Evolutionary conservation across 2,888 invertebrate species (phyloP).

Genomic region (Scaptomyza cyrtandrae): DNA sequence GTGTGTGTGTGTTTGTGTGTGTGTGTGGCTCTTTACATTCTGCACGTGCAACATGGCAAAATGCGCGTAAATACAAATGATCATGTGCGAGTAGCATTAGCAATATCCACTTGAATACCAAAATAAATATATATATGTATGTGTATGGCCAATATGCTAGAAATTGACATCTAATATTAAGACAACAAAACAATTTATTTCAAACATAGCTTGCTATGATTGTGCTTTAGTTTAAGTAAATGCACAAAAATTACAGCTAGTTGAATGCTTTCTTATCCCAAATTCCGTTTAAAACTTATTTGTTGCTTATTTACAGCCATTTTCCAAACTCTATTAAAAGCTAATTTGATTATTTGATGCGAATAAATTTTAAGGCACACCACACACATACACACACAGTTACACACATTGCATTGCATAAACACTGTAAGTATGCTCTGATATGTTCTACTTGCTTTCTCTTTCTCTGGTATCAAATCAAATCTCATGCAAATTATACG

Average conservation of each 20-base stretch:
- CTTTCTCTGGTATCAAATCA: slow-evolving; percentile 61
- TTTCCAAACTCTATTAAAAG: too few species aligned
- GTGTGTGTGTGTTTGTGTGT: background rate
- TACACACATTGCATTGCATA: slow-evolving; percentile 4
- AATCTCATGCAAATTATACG: slow-evolving; percentile 77
- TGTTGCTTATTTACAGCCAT: too few species aligned
- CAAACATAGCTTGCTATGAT: too few species aligned
- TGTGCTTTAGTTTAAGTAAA: too few species aligned
- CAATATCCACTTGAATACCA: slow-evolving; percentile 23
- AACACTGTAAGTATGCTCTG: slow-evolving; percentile 10
- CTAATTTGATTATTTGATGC: background rate
- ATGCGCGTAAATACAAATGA: slow-evolving; percentile 54
- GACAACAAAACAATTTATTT: background rate
- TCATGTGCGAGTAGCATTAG: slow-evolving; percentile 3
- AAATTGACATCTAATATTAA: slow-evolving; percentile 21
- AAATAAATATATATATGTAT: background rate
- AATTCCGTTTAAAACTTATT: too few species aligned
- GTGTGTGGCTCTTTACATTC: slow-evolving; percentile 1
- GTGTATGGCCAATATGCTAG: background rate
- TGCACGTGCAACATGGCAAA: slow-evolving; percentile 40
- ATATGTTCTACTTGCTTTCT: slow-evolving; percentile 2
- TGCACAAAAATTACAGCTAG: too few species aligned
- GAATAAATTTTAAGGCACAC: background rate
- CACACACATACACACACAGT: background rate
- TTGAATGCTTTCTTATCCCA: too few species aligned